Evolutionary conservation across 2,888 invertebrate genomes (phyloP), one percentile per base, ranked within the genome.

Genomic region (Drosophila fungiperda): DNA sequence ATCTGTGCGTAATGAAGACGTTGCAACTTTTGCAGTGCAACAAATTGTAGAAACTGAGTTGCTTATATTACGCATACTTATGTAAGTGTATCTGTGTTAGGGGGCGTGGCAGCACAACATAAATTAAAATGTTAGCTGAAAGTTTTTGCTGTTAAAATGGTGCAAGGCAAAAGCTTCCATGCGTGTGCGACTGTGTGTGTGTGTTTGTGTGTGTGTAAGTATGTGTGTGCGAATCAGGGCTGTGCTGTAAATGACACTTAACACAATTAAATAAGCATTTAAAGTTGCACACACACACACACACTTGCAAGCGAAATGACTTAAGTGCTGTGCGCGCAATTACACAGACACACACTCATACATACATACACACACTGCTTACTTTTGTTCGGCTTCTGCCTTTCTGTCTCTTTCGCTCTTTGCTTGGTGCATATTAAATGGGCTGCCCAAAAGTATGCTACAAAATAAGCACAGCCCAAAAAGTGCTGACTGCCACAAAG

Each of bases 231-330:
- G 45, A 52, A 67, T 61, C 49, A 62, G 62, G 48, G 61, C 67
- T 83, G 63, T 75, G 74, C 77, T 88, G 86, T 77, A 87, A 87
- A 86, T 90, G 89, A 90, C 88, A 87, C 86, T 87, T 87, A 87
- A 87, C 86, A 87, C 86, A 87, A 87, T 87, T 87, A 87, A 90
- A 90, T 90, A 90, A 87, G 88, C 83, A 87, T 87, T 87, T 90
- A 90, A 87, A 87, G 78, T 90, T 86, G 63, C 52, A 69, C 64
- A 59, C 61, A 60, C 52, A 52, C 61, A 33, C 53, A 49, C 20
- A 53, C 63, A 63, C 48, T 45, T 54, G 38, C 57, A 54, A 57
- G 36, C 54, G 50, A 64, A 79, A 80, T 80, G 67, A 70, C 83
- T 80, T 79, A 76, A 80, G 83, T 76, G 83, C 80, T 68, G 50